Conservation (phyloP, 92 coral and sea anemone species). For the Pocillopora meandrina region DNA sequence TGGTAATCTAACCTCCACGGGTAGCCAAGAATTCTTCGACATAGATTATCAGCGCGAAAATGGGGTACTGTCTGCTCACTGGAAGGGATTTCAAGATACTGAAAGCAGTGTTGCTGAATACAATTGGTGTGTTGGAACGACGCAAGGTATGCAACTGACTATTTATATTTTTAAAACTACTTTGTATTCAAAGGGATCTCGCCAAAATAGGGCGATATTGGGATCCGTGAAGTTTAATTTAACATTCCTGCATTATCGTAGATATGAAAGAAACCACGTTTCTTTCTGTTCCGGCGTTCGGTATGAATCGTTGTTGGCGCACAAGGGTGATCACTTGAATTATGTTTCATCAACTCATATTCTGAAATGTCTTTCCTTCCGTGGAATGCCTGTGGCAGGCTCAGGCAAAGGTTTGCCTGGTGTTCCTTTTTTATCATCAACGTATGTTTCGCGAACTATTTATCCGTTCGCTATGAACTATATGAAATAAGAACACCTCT, state of each 20-base stretch:
- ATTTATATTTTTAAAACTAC: background rate
- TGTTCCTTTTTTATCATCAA: no score
- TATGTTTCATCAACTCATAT: no score
- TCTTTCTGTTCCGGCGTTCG: no score
- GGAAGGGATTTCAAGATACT: conserved; percentile 79
- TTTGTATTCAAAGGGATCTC: background rate
- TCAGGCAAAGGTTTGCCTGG: no score
- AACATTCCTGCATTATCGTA: no score
- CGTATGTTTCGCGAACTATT: no score
- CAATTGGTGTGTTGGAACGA: conserved; percentile 80
- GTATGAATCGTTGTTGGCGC: no score
- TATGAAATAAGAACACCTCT: background rate
- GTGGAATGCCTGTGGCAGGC: no score
- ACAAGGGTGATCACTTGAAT: no score
- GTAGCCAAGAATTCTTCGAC: conserved; percentile 31
- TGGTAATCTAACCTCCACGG: conserved; percentile 67
- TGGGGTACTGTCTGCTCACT: conserved; percentile 62
- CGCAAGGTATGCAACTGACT: conserved; percentile 57
- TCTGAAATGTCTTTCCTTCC: no score
- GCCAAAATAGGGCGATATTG: background rate
- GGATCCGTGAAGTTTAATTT: background rate
- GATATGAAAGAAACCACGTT: no score
- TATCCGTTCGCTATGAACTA: background rate
- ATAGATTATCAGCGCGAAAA: conserved; percentile 66
- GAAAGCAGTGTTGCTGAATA: conserved; percentile 83